phyloP scores from a whole-genome alignment of 2,797 vertebrate genomes.

The Distichodus sexfasciatus region DNA sequence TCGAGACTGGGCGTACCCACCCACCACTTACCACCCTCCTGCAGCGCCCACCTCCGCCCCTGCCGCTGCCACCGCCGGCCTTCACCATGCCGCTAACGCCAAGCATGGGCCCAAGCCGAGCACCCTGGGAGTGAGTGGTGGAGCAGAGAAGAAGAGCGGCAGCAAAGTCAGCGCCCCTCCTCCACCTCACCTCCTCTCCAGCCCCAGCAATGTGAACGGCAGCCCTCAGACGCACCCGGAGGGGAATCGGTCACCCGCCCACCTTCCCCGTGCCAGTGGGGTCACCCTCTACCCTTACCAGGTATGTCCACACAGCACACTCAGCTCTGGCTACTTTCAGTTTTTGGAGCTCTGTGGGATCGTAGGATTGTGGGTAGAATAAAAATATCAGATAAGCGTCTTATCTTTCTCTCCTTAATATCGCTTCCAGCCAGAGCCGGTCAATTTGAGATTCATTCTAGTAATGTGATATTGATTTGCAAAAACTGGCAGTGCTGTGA shows the following conservation, averaged over 20 bases:
- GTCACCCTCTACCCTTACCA: slow-evolving; percentile 95
- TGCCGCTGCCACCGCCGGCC: slow-evolving; percentile 30
- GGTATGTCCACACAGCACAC: slow-evolving; percentile 72
- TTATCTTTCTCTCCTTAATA: too few relatives aligned
- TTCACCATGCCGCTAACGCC: slow-evolving; percentile 58
- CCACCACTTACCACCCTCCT: slow-evolving; percentile 15
- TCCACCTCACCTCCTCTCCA: slow-evolving; percentile 73
- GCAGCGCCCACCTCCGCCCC: slow-evolving; percentile 31
- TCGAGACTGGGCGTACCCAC: slow-evolving; percentile 68
- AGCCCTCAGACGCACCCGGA: slow-evolving; percentile 83
- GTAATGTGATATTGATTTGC: too few relatives aligned
- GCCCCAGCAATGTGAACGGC: slow-evolving; percentile 75
- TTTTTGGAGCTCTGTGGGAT: too few relatives aligned
- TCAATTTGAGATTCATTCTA: too few relatives aligned
- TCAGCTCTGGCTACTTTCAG: too few relatives aligned
- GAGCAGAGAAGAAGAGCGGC: slow-evolving; percentile 82
- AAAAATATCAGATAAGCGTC: too few relatives aligned
- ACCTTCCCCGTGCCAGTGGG: slow-evolving; percentile 82
- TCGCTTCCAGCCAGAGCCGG: too few relatives aligned
- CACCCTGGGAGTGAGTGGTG: slow-evolving; percentile 84
- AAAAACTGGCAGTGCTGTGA: too few relatives aligned
- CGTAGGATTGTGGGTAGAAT: too few relatives aligned
- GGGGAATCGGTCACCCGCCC: slow-evolving; percentile 70
- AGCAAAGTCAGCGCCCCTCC: slow-evolving; percentile 74
- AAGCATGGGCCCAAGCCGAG: slow-evolving; percentile 83